These are phyloP conservation scores for Nixonia krombeini DNA, from an alignment of 1,140 invertebrate species.

Conservation along the genomic window DNA sequence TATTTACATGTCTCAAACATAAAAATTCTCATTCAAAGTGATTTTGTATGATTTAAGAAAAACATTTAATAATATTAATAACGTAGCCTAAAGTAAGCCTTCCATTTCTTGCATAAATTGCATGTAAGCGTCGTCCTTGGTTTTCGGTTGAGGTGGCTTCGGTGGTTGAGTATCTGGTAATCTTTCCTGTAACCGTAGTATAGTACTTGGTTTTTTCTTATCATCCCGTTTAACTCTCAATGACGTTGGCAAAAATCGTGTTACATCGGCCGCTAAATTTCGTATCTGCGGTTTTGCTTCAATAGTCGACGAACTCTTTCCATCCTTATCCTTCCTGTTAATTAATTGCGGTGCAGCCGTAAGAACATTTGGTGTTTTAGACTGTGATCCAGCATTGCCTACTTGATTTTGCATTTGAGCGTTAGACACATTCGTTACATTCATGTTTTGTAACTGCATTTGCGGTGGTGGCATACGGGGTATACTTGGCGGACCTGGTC, in stretches of 20 bases:
- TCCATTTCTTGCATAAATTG: conserved; percentile 99
- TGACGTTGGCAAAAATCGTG: conserved; percentile 93
- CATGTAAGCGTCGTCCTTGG: conserved; percentile 97
- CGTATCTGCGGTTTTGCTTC: conserved; percentile 96
- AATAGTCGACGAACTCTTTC: conserved; percentile 85
- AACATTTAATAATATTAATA: too few species aligned
- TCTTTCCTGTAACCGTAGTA: conserved; percentile 62
- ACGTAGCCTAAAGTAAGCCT: conserved; percentile 82
- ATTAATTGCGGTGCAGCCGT: conserved; percentile 88
- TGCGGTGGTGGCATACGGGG: conserved; percentile 74
- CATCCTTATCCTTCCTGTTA: conserved; percentile 75
- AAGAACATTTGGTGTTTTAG: conserved; percentile 80
- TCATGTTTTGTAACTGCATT: conserved; percentile 56
- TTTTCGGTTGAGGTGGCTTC: conserved; percentile 71
- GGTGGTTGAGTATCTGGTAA: conserved; percentile 65
- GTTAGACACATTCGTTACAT: conserved; percentile 52
- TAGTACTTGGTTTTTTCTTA: conserved; percentile 70
- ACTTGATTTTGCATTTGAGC: conserved; percentile 59
- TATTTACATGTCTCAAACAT: too few species aligned
- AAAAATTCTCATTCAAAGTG: too few species aligned
- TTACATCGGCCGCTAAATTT: conserved; percentile 95
- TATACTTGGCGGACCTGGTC: conserved; percentile 70
- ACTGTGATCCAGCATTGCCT: conserved; percentile 52
- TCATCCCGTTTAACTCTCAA: conserved; percentile 91
- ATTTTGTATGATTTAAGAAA: too few species aligned